phyloP scores from a whole-genome alignment of 2,797 vertebrate species.

The Galaxias olidus region DNA sequence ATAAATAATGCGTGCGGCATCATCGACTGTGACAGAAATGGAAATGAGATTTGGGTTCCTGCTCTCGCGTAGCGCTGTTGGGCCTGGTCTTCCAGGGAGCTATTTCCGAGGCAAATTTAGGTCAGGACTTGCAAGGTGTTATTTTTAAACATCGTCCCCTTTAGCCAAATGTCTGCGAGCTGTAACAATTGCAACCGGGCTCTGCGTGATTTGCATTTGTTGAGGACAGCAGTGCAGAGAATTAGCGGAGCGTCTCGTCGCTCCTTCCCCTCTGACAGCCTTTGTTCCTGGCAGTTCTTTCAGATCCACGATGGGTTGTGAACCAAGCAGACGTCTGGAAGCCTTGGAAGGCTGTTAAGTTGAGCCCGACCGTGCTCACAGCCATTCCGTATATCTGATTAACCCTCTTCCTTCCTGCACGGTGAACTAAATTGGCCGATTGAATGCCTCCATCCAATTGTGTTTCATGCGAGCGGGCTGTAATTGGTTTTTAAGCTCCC shows the following conservation, averaged over 20 bases:
- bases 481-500: slow-evolving; percentile 64
- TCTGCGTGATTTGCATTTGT: slow-evolving; percentile 54
- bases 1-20: slow-evolving; percentile 56
- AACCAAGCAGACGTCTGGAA: slow-evolving; percentile 33
- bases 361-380: slow-evolving; percentile 27
- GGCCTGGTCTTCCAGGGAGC: slow-evolving; percentile 65
- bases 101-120: slow-evolving; percentile 75
- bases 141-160: slow-evolving; percentile 71
- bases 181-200: slow-evolving; percentile 54
- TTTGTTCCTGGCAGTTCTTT: slow-evolving; percentile 25
- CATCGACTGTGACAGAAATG: slow-evolving; percentile 61
- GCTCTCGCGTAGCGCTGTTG: slow-evolving; percentile 43
- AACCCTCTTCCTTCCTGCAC: slow-evolving; percentile 30
- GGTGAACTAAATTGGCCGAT: slow-evolving; percentile 36
- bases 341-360: slow-evolving; percentile 26
- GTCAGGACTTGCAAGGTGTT: slow-evolving; percentile 74
- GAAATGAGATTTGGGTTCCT: slow-evolving; percentile 64
- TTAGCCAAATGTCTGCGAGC: slow-evolving; percentile 66
- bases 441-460: slow-evolving; percentile 26
- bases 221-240: slow-evolving; percentile 43
- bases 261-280: slow-evolving; percentile 21
- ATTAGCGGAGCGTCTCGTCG: slow-evolving; percentile 26
- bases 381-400: slow-evolving; percentile 15
- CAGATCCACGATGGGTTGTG: slow-evolving; percentile 33
- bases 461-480: slow-evolving; percentile 48